Percentiles rank a stretch among this genome's conserved stretches.
phyloP scores from a whole-genome alignment of 2,797 vertebrate species.

The Gadopsis marmoratus region DNA sequence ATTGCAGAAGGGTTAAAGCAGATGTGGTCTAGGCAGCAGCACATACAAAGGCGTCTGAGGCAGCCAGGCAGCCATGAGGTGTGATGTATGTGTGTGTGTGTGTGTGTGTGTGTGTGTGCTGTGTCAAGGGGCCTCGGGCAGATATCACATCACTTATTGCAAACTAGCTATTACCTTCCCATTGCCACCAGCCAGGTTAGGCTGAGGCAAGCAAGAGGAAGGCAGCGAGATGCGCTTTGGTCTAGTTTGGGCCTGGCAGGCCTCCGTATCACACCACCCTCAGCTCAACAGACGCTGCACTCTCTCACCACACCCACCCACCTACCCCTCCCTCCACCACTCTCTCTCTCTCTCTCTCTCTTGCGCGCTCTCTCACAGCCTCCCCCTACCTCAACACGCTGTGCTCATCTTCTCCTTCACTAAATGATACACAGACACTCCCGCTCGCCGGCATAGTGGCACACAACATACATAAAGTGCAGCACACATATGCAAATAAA shows the following conservation, averaged over 20 bases:
- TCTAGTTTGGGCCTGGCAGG: constrained; percentile 84
- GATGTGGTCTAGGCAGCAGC: constrained; percentile 62
- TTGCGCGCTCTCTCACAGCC: constrained; percentile 54
- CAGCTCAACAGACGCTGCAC: constrained; percentile 80
- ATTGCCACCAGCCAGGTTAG: constrained; percentile 80
- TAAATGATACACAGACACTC: constrained; percentile 15
- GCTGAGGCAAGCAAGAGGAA: constrained; percentile 84
- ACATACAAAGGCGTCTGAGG: constrained; percentile 66
- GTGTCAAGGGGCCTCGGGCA: constrained; percentile 52
- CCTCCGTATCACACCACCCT: constrained; percentile 91
- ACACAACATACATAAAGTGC: constrained; percentile 11
- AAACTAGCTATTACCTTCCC: constrained; percentile 80
- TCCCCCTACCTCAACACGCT: constrained; percentile 68
- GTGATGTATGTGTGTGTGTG: constrained; percentile 31
- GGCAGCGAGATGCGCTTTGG: constrained; percentile 70
- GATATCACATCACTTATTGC: constrained; percentile 80
- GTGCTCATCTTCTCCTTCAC: constrained; percentile 55
- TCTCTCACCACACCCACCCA: constrained; percentile 70
- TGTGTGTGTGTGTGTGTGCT: constrained; percentile 34
- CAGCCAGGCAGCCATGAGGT: constrained; percentile 45
- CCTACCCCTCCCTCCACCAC: constrained; percentile 46
- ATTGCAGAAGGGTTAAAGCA: constrained; percentile 41
- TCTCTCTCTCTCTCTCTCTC: not conserved
- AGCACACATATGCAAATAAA: constrained; percentile 48
- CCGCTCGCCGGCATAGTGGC: constrained; percentile 27